Evolutionary conservation across 2,888 invertebrate species (phyloP), one percentile per base, ranked within the genome.

Genomic region (Heliconius charithonia): DNA sequence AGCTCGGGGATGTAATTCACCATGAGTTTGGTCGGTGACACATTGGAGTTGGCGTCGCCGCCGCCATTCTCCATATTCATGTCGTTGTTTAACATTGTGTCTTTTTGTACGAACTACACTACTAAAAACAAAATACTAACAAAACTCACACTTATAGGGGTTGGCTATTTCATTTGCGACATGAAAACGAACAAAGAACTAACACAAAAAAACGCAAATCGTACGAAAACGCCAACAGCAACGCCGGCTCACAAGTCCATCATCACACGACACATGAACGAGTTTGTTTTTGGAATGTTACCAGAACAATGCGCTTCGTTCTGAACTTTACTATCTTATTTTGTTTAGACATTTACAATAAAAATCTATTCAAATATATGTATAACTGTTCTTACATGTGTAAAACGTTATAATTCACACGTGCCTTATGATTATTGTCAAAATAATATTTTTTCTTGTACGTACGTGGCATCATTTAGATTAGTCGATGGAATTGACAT

Each of bases 11-110:
- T 95, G 88, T 95, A 95, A 91, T 95, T 95, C 88, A 95, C 95
- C 95, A 95, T 95, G 91, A 95, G 94, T 90, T 95, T 95, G 87
- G 95, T 95, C 87, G 94, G 93, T 92, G 95, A 95, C 95, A 95
- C 95, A 94, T 95, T 95, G 90, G 89, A 89, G 87, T 87, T 90
- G 85, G 93, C 94, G 93, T 93, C 95, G 91, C 94, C 95, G 93
- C 94, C 94, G 94, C 95, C 95, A 94, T 95, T 95, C 95, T 95
- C 95, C 90, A 87, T 82, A 81, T 83, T 88, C 86, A 93, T 93
- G 85, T 95, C 94, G 92, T 91, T 92, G 81, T 91, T 89, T 91
- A 93, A 84, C 94, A 94, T 94, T 87, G 90, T 93, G 91, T 87
- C 88, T 87, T 87, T 86, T 86, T 86, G 86, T 86, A 85, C 84